Conservation (phyloP, 37 sponge, comb jelly and placozoan genomes). For the Ianthella basta region DNA sequence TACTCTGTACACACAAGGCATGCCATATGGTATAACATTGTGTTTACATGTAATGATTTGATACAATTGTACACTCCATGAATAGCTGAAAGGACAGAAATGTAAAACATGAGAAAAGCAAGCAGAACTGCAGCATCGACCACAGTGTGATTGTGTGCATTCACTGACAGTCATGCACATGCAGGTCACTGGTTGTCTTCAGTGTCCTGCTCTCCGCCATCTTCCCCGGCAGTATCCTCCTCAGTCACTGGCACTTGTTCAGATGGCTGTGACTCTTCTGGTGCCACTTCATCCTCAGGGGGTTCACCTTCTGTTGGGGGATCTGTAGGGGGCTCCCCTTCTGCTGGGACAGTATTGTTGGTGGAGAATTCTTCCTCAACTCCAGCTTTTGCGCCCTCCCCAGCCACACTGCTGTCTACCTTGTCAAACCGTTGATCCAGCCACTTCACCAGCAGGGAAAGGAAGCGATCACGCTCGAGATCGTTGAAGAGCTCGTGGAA, state of each 20-base stretch:
- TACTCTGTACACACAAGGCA: no score
- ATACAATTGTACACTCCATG: no score
- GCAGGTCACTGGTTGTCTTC: no score
- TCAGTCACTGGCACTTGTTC: conserved; percentile 5
- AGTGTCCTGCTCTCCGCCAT: background rate
- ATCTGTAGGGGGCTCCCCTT: background rate
- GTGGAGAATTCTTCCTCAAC: background rate
- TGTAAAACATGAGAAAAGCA: no score
- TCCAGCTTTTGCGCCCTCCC: background rate
- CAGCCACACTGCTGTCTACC: background rate
- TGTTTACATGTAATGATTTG: no score
- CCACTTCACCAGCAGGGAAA: conserved; percentile 52
- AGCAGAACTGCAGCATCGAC: no score
- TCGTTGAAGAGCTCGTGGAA: conserved; percentile 70
- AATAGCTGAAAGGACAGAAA: no score
- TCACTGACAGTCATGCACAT: no score
- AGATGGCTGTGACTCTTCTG: background rate
- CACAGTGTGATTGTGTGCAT: no score
- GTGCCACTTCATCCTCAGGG: background rate
- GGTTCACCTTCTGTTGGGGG: background rate
- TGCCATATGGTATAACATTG: no score
- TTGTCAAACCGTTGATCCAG: no score
- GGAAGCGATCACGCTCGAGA: conserved; percentile 49
- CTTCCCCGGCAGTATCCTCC: background rate
- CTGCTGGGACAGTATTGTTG: background rate